Percentiles rank a stretch among this genome's conserved stretches.
These are phyloP conservation scores for Sebastes cheni DNA, from an alignment of 2,797 vertebrate species.

Conservation along the genomic window DNA sequence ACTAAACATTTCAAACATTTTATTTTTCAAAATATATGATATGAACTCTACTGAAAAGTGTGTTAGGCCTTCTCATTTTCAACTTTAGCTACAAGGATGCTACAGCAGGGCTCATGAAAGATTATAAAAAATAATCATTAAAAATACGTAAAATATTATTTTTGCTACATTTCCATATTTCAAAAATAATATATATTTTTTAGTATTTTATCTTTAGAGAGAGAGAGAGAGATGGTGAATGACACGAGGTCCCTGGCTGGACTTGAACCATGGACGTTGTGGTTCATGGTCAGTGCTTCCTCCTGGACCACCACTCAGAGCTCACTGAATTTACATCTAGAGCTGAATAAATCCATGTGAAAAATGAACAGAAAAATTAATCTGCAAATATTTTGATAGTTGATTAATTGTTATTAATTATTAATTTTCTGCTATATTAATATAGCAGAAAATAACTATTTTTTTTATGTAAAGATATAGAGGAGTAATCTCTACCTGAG, in stretches of 20 bases:
- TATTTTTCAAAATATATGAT: constrained; percentile 51
- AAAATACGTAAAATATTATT: no score
- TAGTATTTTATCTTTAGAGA: background rate
- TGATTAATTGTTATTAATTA: background rate
- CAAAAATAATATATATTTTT: background rate
- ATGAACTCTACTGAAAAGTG: background rate
- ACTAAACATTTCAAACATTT: constrained; percentile 39
- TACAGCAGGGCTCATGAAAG: background rate
- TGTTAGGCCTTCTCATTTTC: background rate
- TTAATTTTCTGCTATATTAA: background rate
- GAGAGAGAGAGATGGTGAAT: background rate
- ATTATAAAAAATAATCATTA: no score
- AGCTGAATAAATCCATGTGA: background rate
- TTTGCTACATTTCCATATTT: background rate
- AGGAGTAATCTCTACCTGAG: background rate
- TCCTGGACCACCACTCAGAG: no score
- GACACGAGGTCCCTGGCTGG: background rate
- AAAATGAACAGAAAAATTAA: background rate
- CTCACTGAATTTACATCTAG: background rate
- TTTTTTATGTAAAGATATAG: background rate
- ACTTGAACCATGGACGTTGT: background rate
- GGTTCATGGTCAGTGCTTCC: background rate
- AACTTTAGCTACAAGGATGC: background rate
- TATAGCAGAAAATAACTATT: background rate
- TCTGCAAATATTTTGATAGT: no score